Base-by-base conservation (phyloP, 2,888 invertebrate species). In the Acleris sparsana region DNA sequence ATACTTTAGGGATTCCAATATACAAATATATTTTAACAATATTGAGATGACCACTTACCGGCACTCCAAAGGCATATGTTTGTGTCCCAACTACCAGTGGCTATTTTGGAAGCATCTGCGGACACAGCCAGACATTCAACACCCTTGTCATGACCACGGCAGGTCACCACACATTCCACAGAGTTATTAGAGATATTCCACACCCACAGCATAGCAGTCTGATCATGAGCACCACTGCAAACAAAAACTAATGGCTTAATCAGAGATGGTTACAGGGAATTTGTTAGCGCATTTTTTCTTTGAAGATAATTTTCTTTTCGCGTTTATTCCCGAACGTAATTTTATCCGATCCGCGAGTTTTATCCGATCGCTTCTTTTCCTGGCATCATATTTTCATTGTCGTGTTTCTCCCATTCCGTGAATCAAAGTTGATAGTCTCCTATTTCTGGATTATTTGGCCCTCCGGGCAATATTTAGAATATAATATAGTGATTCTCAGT, bases 31-130 rank as follows among this genome's bases (percentile, higher is more conserved):
- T 39, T 13, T 39, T 1, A 17, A n/a, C n/a, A n/a, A 49, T 57
- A 22, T 53, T 33, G 2, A 16, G 18, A 20, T 22, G 22, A 22
- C 5, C 29, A 83, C 92, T 89, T 85, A 95, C 95, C 94, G 18
- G 96, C 93, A 60, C 97, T 97, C 99, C 99, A 99, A 71, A 99
- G 94, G 86, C 98, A 98, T 7, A 99, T 87, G 93, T 96, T 96
- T 49, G 95, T 97, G 81, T 99, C 99, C 97, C 98, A 99, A 53
- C 97, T 96, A 33, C 98, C 99, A 6, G 97, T 97, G 6, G 97
- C 97, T 76, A 94, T 90, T 66, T 88, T 88, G 20, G 89, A 88
- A 1, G 91, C 88, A 80, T 96, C 95, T 0, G 94, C 94, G 73
- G 96, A 96, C 0, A 97, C 95, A 22, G 95, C 94, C 1, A 99